phyloP scores from a whole-genome alignment of 2,888 invertebrate species.

The Pterobdella sp. region DNA sequence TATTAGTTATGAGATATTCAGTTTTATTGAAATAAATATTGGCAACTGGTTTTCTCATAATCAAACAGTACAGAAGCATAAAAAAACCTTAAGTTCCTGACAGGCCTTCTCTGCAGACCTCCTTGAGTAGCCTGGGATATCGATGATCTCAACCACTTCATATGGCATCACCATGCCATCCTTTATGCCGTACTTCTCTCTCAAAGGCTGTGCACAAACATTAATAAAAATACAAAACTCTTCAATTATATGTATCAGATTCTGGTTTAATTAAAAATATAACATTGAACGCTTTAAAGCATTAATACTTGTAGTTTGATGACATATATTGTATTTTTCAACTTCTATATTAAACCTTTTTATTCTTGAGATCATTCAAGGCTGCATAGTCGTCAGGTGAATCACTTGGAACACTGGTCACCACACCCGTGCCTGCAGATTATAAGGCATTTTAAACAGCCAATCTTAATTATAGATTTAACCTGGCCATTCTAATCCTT shows the following conservation, averaged over 20 bases:
- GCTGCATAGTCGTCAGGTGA: conserved; percentile 98
- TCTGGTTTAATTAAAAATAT: too few species aligned
- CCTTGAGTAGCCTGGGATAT: conserved; percentile 80
- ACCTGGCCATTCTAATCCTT: not conserved
- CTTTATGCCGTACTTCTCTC: conserved; percentile 80
- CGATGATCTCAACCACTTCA: conserved; percentile 75
- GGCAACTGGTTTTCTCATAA: too few species aligned
- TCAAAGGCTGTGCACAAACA: conserved; percentile 58
- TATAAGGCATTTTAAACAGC: not conserved
- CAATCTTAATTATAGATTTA: not conserved
- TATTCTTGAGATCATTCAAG: conserved; percentile 85
- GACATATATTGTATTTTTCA: too few species aligned
- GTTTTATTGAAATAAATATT: too few species aligned
- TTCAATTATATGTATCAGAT: too few species aligned
- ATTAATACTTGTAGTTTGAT: too few species aligned
- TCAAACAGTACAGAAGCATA: too few species aligned
- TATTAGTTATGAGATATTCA: too few species aligned
- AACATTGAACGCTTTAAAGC: too few species aligned
- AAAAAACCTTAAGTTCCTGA: conserved; percentile 69
- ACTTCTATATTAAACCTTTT: conserved; percentile 57
- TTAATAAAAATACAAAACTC: too few species aligned
- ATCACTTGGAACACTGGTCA: conserved; percentile 95
- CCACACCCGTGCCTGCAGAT: conserved; percentile 73
- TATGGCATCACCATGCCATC: conserved; percentile 71
- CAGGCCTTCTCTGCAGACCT: conserved; percentile 75